These are phyloP conservation scores for Stictonetta naevosa DNA, from an alignment of 2,113 vertebrate genomes.

Conservation along the genomic window DNA sequence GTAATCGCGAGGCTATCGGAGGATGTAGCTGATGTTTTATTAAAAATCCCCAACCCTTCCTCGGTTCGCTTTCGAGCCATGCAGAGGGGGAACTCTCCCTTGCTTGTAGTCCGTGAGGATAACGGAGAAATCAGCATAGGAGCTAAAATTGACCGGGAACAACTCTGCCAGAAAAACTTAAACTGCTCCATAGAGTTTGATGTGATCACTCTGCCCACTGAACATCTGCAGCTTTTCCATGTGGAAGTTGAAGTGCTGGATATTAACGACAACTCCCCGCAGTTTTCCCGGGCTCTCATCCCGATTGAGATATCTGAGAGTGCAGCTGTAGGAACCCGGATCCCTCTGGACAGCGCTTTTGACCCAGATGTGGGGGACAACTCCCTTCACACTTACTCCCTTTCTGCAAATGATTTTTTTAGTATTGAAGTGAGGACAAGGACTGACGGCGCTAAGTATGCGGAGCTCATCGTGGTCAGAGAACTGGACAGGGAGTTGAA, in stretches of 20 bases:
- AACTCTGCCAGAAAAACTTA: conserved; percentile 92
- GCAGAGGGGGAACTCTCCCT: conserved; percentile 85
- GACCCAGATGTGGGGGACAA: conserved; percentile 96
- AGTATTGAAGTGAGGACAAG: conserved; percentile 90
- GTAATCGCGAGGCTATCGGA: conserved; percentile 91
- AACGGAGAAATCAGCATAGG: conserved; percentile 94
- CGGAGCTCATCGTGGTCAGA: conserved; percentile 90
- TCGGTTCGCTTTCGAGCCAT: conserved; percentile 92
- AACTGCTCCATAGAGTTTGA: conserved; percentile 99
- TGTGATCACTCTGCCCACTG: conserved; percentile 94
- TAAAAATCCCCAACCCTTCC: conserved; percentile 85
- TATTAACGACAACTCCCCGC: conserved; percentile 96
- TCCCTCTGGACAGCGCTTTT: conserved; percentile 92
- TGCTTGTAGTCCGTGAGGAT: conserved; percentile 90
- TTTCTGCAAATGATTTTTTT: conserved; percentile 91
- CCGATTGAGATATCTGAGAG: conserved; percentile 97
- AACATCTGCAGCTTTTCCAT: conserved; percentile 95
- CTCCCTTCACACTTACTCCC: conserved; percentile 89
- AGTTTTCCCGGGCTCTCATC: conserved; percentile 90
- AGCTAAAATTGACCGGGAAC: conserved; percentile 92
- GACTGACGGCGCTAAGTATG: conserved; percentile 94
- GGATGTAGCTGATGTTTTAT: conserved; percentile 87
- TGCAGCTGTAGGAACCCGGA: conserved; percentile 91
- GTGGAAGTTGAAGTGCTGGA: conserved; percentile 97
- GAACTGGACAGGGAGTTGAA: conserved; percentile 91